Percentiles rank a stretch among this genome's conserved stretches.
phyloP scores from a whole-genome alignment of 2,113 vertebrate species.

The Acrocephalus arundinaceus region DNA sequence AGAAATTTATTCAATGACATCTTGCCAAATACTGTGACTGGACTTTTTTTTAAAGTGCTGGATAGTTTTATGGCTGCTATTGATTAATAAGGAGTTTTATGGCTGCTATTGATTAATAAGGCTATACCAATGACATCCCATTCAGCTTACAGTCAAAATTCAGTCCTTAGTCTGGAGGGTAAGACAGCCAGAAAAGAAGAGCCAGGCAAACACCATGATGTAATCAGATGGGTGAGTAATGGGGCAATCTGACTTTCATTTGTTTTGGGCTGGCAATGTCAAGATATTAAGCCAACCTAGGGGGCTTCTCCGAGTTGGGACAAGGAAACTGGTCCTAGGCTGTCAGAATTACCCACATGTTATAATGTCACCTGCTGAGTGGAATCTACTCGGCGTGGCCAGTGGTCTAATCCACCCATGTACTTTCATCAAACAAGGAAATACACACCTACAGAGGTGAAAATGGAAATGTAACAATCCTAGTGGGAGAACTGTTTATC shows the following conservation, averaged over 20 bases:
- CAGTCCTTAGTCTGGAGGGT: neutral
- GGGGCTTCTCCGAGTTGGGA: neutral
- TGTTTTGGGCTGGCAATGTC: neutral
- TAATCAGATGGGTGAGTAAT: constrained; percentile 30
- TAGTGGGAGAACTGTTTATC: constrained; percentile 20
- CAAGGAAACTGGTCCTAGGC: neutral
- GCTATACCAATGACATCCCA: neutral
- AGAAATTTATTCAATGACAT: constrained; percentile 38
- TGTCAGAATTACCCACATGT: neutral
- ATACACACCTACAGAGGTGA: neutral
- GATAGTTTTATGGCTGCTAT: constrained; percentile 25
- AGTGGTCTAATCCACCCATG: neutral
- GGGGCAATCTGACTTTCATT: constrained; percentile 2
- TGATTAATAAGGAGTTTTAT: no score
- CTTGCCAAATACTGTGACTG: constrained; percentile 52
- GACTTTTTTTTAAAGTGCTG: neutral
- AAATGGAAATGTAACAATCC: constrained; percentile 28
- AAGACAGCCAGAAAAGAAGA: constrained; percentile 10
- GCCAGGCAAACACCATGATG: neutral
- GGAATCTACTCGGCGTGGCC: neutral
- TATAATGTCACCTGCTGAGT: neutral
- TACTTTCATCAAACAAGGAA: neutral
- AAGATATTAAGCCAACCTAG: neutral
- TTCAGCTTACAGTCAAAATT: constrained; percentile 44
- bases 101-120: constrained; percentile 29